Conservation (phyloP, 2,888 invertebrate genomes). For the Congeria kusceri region DNA sequence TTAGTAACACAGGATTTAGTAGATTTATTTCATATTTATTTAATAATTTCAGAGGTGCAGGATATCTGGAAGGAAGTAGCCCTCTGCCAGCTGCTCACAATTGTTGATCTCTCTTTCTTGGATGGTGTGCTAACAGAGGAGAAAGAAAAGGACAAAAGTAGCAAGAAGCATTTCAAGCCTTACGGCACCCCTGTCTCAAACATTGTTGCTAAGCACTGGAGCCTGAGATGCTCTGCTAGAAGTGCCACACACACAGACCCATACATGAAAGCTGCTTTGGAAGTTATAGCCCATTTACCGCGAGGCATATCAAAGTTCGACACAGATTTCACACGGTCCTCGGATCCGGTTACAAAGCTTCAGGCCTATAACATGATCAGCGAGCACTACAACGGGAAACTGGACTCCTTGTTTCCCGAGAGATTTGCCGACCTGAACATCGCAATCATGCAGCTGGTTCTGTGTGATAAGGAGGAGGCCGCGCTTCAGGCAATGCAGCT, state of each 20-base stretch:
- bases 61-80: constrained; percentile 82
- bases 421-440: constrained; percentile 82
- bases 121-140: constrained; percentile 80
- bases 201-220: constrained; percentile 76
- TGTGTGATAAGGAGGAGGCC: constrained; percentile 70
- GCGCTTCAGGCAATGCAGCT: constrained; percentile 81
- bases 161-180: constrained; percentile 56
- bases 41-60: constrained; percentile 71
- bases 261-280: constrained; percentile 79
- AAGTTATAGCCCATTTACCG: constrained; percentile 81
- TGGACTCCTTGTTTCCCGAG: constrained; percentile 78
- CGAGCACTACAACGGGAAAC: constrained; percentile 73
- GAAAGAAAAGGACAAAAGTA: constrained; percentile 66
- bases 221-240: constrained; percentile 61
- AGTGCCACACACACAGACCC: constrained; percentile 72
- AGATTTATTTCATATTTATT: too few species aligned
- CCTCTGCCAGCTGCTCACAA: constrained; percentile 79
- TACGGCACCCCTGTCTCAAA: constrained; percentile 71
- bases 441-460: constrained; percentile 80
- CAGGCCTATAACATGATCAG: constrained; percentile 79
- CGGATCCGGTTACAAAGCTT: constrained; percentile 73
- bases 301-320: constrained; percentile 78
- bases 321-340: constrained; percentile 72
- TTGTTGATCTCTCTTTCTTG: constrained; percentile 83
- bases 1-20: too few species aligned